Evolutionary conservation across 2,113 vertebrate species (phyloP).

Genomic region (Cololabis saira): DNA sequence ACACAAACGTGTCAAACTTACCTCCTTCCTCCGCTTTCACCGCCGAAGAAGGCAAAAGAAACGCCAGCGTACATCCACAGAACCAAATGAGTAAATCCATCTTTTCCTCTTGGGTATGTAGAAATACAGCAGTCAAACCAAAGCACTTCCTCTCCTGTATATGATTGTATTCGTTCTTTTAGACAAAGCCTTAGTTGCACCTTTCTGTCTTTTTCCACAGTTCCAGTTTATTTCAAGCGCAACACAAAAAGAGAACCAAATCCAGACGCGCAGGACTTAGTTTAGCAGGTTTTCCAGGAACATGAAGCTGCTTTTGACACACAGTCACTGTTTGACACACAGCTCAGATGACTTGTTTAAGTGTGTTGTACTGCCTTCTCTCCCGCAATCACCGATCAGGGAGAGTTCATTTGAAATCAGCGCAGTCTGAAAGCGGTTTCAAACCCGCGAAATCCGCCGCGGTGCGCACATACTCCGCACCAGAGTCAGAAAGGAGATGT

Average conservation of each 20-base stretch:
- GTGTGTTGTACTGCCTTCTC: background rate
- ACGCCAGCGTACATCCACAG: slow-evolving; percentile 86
- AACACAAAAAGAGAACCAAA: slow-evolving; percentile 26
- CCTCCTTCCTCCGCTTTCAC: slow-evolving; percentile 88
- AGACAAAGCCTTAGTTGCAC: slow-evolving; percentile 19
- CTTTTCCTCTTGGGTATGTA: slow-evolving; percentile 44
- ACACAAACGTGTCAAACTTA: slow-evolving; percentile 75
- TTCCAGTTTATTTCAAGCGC: slow-evolving; percentile 20
- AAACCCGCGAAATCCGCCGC: slow-evolving; percentile 51
- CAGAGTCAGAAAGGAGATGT: slow-evolving; percentile 20
- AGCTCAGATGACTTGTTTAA: background rate
- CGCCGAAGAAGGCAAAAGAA: slow-evolving; percentile 76
- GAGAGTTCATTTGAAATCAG: background rate
- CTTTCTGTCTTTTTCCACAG: slow-evolving; percentile 10
- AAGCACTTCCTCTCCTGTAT: slow-evolving; percentile 2
- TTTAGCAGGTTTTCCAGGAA: slow-evolving; percentile 38
- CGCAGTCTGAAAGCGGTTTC: slow-evolving; percentile 11
- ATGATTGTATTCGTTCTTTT: slow-evolving; percentile 1
- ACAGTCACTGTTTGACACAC: too few relatives aligned
- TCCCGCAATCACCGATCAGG: background rate
- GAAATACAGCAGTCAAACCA: background rate
- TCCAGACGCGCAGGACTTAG: slow-evolving; percentile 18
- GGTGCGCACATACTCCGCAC: slow-evolving; percentile 18
- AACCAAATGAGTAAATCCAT: slow-evolving; percentile 89
- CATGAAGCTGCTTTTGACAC: background rate